Evolutionary conservation across 92 coral and sea anemone genomes (phyloP).

Genomic region (Nematostella vectensis): DNA sequence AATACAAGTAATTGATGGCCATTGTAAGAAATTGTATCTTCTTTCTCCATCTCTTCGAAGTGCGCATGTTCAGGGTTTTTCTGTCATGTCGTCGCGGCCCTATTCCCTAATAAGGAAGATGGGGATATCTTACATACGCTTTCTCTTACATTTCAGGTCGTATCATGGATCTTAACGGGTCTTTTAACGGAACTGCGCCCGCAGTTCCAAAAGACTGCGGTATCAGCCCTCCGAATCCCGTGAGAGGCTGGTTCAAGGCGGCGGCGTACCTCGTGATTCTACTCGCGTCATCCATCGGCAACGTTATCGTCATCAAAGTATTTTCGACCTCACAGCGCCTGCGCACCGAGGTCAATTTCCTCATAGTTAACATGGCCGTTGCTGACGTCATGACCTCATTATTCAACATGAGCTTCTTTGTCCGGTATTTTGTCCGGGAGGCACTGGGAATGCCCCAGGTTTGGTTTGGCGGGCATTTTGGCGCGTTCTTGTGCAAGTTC

Average conservation of each 20-base stretch:
- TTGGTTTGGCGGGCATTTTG: conserved; percentile 48
- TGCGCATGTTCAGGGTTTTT: no score
- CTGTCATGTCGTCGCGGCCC: no score
- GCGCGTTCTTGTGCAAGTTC: conserved; percentile 41
- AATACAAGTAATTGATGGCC: no score
- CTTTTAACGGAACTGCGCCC: no score
- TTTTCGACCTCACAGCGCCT: conserved; percentile 41
- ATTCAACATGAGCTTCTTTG: conserved; percentile 41
- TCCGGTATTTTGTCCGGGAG: conserved; percentile 26
- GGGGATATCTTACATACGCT: no score
- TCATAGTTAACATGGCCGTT: conserved; percentile 59
- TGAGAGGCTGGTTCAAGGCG: conserved; percentile 26
- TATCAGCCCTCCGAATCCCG: conserved; percentile 8
- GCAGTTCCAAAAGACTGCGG: conserved; percentile 3
- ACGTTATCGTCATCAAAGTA: conserved; percentile 41
- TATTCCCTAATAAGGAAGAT: no score
- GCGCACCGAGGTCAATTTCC: conserved; percentile 50
- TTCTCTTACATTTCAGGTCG: no score
- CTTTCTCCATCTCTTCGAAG: no score
- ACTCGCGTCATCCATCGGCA: conserved; percentile 43
- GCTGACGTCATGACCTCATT: conserved; percentile 52
- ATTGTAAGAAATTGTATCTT: no score
- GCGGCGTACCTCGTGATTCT: conserved; percentile 37
- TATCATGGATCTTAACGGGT: no score
- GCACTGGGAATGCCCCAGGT: conserved; percentile 17